These are phyloP conservation scores for Beaufortia kweichowensis DNA, from an alignment of 2,113 vertebrate genomes.

Conservation along the genomic window DNA sequence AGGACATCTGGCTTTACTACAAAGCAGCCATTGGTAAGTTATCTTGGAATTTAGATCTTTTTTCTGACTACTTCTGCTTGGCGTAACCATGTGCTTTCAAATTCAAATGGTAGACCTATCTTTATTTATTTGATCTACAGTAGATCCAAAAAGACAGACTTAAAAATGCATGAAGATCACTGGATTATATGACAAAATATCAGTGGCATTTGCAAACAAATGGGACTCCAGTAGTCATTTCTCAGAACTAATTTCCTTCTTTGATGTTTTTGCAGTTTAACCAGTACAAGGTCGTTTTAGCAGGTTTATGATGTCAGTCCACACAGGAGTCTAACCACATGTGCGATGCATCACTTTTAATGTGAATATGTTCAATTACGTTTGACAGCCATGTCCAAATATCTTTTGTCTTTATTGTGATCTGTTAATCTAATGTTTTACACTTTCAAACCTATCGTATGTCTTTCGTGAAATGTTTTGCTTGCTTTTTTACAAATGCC, in stretches of 20 bases:
- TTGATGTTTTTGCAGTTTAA: neutral
- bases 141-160: neutral
- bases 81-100: neutral
- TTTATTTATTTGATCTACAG: neutral
- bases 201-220: neutral
- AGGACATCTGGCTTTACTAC: conserved; percentile 84
- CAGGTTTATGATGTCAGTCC: neutral
- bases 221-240: neutral
- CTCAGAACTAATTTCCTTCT: neutral
- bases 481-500: neutral
- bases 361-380: neutral
- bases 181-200: no score
- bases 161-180: neutral
- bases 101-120: neutral
- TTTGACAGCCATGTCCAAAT: neutral
- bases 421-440: neutral
- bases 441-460: neutral
- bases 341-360: neutral
- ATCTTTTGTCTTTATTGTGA: neutral
- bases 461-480: neutral
- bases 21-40: conserved; percentile 82
- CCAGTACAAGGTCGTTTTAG: neutral
- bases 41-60: neutral
- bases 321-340: neutral
- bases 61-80: neutral